Percentiles rank a stretch among this genome's conserved stretches.
Evolutionary conservation across 2,888 invertebrate species (phyloP).

Genomic region (Acronicta leporina): DNA sequence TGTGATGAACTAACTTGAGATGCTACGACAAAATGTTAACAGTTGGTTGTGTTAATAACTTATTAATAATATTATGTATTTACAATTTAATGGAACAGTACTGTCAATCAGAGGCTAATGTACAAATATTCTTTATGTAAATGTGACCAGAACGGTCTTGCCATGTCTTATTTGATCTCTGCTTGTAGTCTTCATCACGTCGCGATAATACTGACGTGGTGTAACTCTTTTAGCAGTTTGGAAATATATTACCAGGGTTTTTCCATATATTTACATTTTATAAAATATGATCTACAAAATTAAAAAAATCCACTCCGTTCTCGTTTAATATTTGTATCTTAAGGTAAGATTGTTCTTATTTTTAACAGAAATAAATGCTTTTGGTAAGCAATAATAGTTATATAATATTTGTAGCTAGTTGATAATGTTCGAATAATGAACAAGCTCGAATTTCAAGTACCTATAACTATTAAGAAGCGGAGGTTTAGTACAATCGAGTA

Average conservation of each 20-base stretch:
- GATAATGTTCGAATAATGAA: constrained; percentile 65
- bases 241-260: constrained; percentile 61
- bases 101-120: constrained; percentile 80
- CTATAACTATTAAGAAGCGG: constrained; percentile 52
- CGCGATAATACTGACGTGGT: constrained; percentile 55
- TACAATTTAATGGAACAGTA: constrained; percentile 76
- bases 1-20: constrained; percentile 63
- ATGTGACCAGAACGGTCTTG: constrained; percentile 77
- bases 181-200: constrained; percentile 76
- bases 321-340: constrained; percentile 69
- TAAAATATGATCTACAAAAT: constrained; percentile 65
- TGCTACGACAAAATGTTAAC: constrained; percentile 63
- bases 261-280: constrained; percentile 69
- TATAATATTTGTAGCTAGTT: constrained; percentile 71
- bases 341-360: constrained; percentile 73
- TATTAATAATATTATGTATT: constrained; percentile 49
- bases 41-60: constrained; percentile 65
- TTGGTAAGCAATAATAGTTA: constrained; percentile 73
- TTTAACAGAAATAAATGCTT: constrained; percentile 68
- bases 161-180: constrained; percentile 86
- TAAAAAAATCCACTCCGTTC: constrained; percentile 68
- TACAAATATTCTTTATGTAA: constrained; percentile 76
- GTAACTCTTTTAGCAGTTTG: constrained; percentile 77
- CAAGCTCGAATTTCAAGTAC: constrained; percentile 64
- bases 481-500: constrained; percentile 35